These are phyloP conservation scores for Grallaria varia DNA, from an alignment of 2,113 vertebrate species.

Conservation along the genomic window DNA sequence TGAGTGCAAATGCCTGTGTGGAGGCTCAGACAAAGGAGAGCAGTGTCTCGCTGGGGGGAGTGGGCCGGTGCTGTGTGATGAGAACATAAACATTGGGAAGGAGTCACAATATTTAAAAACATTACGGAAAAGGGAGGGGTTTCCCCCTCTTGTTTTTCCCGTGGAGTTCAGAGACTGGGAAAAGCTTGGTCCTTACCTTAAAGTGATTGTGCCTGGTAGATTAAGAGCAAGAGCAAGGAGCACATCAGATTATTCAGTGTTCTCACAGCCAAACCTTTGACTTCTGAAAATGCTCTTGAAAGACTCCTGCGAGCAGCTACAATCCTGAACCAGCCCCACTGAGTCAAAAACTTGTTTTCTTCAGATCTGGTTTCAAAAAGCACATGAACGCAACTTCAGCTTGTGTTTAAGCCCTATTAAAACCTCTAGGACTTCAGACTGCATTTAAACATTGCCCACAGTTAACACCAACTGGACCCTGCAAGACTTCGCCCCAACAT, in stretches of 20 bases:
- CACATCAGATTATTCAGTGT: neutral
- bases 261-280: neutral
- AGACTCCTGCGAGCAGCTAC: rapidly evolving
- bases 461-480: neutral
- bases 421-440: neutral
- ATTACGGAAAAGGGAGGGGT: neutral
- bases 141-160: neutral
- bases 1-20: neutral
- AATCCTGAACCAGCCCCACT: neutral
- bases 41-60: neutral
- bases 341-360: neutral
- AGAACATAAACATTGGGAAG: neutral
- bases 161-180: neutral
- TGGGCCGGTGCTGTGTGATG: neutral
- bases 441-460: neutral
- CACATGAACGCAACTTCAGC: neutral
- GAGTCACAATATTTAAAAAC: neutral
- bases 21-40: neutral
- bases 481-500: neutral
- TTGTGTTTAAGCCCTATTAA: neutral
- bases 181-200: neutral
- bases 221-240: neutral
- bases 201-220: neutral
- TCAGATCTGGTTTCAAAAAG: neutral
- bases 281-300: neutral